A percentile compares a stretch with the other conserved stretches of the same genome.
Conservation (phyloP, 1,140 invertebrate species). For the Caenorhabditis briggsae region DNA sequence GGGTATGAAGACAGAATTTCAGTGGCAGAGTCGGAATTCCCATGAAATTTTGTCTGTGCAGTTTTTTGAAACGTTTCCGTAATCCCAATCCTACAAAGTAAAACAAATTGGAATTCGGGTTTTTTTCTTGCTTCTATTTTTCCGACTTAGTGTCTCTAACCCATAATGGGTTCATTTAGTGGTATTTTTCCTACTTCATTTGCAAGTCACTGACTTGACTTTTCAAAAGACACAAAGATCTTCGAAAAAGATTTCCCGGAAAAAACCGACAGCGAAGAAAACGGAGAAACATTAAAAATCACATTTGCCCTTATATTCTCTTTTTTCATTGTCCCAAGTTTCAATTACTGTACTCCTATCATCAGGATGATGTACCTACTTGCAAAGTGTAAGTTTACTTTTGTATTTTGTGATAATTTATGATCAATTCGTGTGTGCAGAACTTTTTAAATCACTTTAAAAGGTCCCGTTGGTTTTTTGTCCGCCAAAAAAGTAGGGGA, state of each 20-base stretch:
- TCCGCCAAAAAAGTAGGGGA: neutral
- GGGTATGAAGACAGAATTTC: constrained; percentile 1
- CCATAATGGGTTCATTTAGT: constrained; percentile 43
- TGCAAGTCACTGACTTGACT: constrained; percentile 26
- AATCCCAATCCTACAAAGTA: neutral
- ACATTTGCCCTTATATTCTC: neutral
- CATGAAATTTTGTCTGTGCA: neutral
- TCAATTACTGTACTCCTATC: neutral
- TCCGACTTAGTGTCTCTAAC: neutral
- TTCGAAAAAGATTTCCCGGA: neutral
- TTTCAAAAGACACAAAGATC: neutral
- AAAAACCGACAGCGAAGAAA: neutral
- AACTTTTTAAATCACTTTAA: constrained; percentile 1
- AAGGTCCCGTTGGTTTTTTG: neutral
- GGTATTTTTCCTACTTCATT: neutral
- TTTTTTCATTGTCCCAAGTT: neutral
- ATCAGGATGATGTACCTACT: constrained; percentile 21
- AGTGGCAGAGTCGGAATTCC: neutral
- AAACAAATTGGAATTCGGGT: constrained; percentile 41
- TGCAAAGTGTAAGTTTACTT: constrained; percentile 23
- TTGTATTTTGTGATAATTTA: neutral
- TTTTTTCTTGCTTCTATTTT: neutral
- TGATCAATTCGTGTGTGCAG: neutral
- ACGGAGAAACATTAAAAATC: neutral
- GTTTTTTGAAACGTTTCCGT: constrained; percentile 1